These are phyloP conservation scores for Aviceda subcristata DNA, from an alignment of 2,113 vertebrate species.

Conservation along the genomic window DNA sequence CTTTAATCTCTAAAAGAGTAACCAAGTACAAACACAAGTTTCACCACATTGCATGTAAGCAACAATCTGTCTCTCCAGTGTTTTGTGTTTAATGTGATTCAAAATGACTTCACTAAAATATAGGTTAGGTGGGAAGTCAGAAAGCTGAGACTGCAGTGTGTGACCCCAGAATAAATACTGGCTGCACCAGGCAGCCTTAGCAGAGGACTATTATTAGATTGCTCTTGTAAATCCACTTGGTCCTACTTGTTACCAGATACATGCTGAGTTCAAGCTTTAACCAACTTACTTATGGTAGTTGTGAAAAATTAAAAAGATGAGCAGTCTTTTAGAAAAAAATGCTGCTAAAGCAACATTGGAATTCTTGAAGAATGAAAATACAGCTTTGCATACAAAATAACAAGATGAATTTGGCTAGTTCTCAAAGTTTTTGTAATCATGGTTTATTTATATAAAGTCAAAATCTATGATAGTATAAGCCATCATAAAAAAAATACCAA, in stretches of 20 bases:
- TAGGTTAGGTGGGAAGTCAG: not conserved
- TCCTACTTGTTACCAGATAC: not conserved
- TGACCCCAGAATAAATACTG: not conserved
- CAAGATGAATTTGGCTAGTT: not conserved
- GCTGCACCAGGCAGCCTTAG: not conserved
- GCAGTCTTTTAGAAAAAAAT: not conserved
- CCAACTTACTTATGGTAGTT: accelerated
- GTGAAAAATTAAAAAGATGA: not conserved
- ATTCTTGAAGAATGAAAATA: not conserved
- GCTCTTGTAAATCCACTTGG: not conserved
- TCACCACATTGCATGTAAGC: not conserved
- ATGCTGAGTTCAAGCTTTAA: not conserved
- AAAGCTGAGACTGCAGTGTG: not conserved
- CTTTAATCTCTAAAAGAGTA: not conserved
- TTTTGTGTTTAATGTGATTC: not conserved
- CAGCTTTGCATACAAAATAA: not conserved
- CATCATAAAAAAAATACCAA: not conserved
- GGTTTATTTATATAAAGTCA: not conserved
- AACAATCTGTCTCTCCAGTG: not conserved
- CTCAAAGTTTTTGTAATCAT: not conserved
- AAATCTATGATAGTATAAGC: not conserved
- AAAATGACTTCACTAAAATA: not conserved
- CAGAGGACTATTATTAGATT: not conserved
- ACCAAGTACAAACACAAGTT: not conserved
- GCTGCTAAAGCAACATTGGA: not conserved